phyloP scores from a whole-genome alignment of 2,888 invertebrate genomes.

The Aporophyla lueneburgensis region DNA sequence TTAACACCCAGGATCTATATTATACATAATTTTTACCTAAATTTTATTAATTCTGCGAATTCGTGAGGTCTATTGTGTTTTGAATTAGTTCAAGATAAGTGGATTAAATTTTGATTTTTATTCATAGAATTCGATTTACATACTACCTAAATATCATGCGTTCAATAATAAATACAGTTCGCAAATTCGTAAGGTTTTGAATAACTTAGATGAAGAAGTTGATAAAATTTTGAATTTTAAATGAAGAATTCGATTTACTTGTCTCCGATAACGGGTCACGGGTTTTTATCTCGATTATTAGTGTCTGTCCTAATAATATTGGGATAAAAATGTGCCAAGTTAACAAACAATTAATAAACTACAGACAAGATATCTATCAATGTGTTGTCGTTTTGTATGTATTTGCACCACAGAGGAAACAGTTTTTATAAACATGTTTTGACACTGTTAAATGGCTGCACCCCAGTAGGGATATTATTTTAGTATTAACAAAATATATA shows the following conservation, averaged over 20 bases:
- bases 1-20: neutral
- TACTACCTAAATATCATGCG: neutral
- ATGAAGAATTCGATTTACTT: neutral
- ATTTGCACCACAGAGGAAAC: neutral
- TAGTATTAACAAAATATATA: constrained; percentile 13
- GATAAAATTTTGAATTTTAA: neutral
- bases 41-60: no score
- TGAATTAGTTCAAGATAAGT: no score
- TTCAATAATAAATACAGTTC: neutral
- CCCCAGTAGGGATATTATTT: constrained; percentile 2
- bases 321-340: constrained; percentile 26
- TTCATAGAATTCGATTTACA: no score
- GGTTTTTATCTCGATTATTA: constrained; percentile 25
- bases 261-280: neutral
- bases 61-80: no score
- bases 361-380: neutral
- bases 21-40: no score
- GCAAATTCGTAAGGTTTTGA: neutral
- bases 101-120: no score
- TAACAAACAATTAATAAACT: neutral
- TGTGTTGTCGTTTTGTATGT: neutral
- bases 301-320: neutral
- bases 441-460: neutral
- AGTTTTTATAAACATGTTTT: neutral
- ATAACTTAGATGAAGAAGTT: neutral